Conservation (phyloP, 2,797 vertebrate species). For the Neopelma chrysocephalum region DNA sequence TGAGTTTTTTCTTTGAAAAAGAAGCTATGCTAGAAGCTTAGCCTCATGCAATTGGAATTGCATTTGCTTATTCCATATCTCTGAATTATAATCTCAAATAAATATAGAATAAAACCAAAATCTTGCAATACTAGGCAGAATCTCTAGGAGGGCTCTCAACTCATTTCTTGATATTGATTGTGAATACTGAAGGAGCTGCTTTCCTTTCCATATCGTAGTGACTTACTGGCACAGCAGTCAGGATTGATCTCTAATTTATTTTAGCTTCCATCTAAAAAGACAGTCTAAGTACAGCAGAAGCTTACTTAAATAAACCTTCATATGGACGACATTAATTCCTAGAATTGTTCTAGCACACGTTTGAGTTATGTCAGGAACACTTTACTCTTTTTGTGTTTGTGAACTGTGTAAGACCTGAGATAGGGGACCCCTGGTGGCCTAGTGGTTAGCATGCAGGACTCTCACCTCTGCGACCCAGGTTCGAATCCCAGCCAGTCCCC, state of each 20-base stretch:
- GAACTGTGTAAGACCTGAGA: background rate
- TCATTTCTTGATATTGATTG: background rate
- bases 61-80: background rate
- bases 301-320: background rate
- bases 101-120: background rate
- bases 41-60: background rate
- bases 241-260: background rate
- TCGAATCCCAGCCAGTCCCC: too few species aligned
- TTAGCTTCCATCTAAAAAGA: background rate
- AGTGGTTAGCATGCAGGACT: too few species aligned
- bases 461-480: too few species aligned
- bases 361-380: background rate
- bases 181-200: background rate
- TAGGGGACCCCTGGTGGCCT: too few species aligned
- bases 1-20: background rate
- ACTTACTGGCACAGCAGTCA: background rate
- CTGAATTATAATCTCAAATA: background rate
- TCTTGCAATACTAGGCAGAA: background rate
- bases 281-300: background rate
- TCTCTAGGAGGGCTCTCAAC: background rate
- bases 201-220: background rate
- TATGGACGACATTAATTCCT: background rate
- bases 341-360: background rate
- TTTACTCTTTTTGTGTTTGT: background rate
- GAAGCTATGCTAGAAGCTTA: background rate